These are phyloP conservation scores for Pelagia noctiluca DNA, from an alignment of 30 jellyfish, hydroid and myxozoan species.

Conservation along the genomic window DNA sequence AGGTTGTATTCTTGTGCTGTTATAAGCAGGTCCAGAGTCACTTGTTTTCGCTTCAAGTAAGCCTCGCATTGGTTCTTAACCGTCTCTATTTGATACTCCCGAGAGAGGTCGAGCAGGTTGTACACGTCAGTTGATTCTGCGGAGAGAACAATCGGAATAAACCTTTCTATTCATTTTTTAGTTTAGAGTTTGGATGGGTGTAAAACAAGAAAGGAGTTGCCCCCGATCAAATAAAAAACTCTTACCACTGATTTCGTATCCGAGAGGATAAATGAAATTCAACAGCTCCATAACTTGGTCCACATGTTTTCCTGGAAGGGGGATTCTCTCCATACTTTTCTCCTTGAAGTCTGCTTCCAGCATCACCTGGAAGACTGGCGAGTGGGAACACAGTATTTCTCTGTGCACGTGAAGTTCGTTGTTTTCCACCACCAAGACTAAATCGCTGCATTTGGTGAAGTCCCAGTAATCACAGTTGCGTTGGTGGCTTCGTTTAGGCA, in stretches of 20 bases:
- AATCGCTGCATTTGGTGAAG: constrained; percentile 72
- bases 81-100: constrained; percentile 82
- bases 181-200: too few species aligned
- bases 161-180: background rate
- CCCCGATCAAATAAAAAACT: background rate
- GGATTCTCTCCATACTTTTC: constrained; percentile 61
- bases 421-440: constrained; percentile 61
- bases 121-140: constrained; percentile 78
- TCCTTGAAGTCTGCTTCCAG: constrained; percentile 86
- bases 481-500: background rate
- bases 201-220: too few species aligned
- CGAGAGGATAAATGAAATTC: constrained; percentile 87
- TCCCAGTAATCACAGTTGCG: constrained; percentile 72
- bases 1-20: constrained; percentile 85
- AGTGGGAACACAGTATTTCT: constrained; percentile 48
- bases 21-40: constrained; percentile 76
- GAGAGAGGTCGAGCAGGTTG: constrained; percentile 76
- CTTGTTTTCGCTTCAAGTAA: constrained; percentile 65
- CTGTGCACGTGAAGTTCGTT: constrained; percentile 72
- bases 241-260: constrained; percentile 87
- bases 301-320: constrained; percentile 74
- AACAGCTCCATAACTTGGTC: constrained; percentile 73
- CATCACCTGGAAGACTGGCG: constrained; percentile 94
- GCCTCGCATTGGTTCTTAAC: constrained; percentile 79
- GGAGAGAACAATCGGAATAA: background rate